These are phyloP conservation scores for Ceramica pisi DNA, from an alignment of 2,888 invertebrate genomes.

Conservation along the genomic window DNA sequence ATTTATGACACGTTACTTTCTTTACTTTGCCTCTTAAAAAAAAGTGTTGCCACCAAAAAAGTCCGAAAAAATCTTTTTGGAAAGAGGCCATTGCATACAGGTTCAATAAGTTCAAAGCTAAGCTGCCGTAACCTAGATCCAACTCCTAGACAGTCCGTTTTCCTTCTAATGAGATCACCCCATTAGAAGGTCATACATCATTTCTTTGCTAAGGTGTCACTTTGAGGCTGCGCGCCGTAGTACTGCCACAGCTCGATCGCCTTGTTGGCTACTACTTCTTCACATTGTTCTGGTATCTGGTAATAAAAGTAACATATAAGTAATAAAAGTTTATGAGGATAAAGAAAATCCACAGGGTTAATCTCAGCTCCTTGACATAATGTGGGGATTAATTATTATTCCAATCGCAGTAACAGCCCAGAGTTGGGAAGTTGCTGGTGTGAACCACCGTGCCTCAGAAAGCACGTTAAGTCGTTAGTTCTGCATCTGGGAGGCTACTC, in stretches of 20 bases:
- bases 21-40: background rate
- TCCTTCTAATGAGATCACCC: constrained; percentile 87
- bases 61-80: background rate
- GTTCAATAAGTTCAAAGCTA: constrained; percentile 36
- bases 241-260: constrained; percentile 97
- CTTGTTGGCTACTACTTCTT: constrained; percentile 96
- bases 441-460: no score
- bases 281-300: constrained; percentile 95
- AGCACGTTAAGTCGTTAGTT: no score
- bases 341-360: background rate
- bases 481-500: no score
- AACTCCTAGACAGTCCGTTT: constrained; percentile 63
- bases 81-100: constrained; percentile 32
- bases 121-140: constrained; percentile 45
- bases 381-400: no score
- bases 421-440: no score
- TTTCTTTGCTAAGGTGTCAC: constrained; percentile 86
- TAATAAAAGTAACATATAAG: background rate
- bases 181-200: constrained; percentile 91
- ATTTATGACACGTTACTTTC: background rate
- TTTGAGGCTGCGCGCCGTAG: constrained; percentile 92
- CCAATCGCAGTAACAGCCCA: no score
- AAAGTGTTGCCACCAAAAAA: constrained; percentile 16
- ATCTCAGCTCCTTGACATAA: no score
- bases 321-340: background rate